These are phyloP conservation scores for Malurus cyaneus DNA, from an alignment of 2,113 vertebrate genomes.

Conservation along the genomic window DNA sequence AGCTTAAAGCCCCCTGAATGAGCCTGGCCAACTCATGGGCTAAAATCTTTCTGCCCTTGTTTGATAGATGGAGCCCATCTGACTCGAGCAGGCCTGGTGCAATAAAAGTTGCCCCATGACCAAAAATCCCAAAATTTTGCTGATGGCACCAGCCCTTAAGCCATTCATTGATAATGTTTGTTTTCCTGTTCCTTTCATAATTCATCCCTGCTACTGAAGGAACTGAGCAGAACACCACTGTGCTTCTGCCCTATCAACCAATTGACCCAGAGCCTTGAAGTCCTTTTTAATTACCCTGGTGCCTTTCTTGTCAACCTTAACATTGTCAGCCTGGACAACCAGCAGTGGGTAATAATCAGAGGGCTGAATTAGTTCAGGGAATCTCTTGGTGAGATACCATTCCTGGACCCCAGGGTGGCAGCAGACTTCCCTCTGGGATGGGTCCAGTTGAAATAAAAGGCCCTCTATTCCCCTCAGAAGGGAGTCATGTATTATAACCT, in stretches of 20 bases:
- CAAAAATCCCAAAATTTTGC: background rate
- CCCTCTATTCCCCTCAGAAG: background rate
- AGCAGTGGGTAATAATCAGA: background rate
- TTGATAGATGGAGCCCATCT: background rate
- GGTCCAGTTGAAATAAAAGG: background rate
- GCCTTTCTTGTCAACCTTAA: background rate
- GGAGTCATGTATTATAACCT: background rate
- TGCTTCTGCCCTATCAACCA: background rate
- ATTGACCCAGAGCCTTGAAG: background rate
- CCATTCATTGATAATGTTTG: background rate
- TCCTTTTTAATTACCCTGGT: background rate
- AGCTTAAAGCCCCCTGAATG: background rate
- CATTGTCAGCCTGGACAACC: background rate
- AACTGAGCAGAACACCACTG: background rate
- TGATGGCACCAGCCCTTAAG: background rate
- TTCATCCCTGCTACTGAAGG: background rate
- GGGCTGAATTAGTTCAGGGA: background rate
- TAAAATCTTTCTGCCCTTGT: background rate
- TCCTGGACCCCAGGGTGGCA: background rate
- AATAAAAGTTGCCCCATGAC: background rate
- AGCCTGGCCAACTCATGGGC: background rate
- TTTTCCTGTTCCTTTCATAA: background rate
- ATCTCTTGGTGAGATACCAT: background rate
- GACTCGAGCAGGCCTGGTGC: background rate
- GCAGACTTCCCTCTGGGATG: background rate